Base-by-base conservation (phyloP, 2,113 vertebrate species). In the Prunella himalayana region DNA sequence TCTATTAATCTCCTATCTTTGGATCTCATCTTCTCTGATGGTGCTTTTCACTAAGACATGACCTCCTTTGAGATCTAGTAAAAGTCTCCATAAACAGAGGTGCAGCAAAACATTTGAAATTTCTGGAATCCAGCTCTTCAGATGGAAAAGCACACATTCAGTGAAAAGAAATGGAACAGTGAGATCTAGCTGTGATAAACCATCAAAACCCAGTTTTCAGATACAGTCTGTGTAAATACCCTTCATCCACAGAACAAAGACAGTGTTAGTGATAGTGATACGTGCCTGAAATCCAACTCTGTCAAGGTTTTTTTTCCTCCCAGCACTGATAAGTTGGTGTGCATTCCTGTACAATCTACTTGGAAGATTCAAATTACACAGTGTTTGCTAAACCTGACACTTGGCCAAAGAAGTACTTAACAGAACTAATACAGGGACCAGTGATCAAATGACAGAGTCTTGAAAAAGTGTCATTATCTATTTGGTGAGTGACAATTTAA, bases 371-470 rank as follows among this genome's bases (percentile, higher is more conserved):
- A 95, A 97, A 97, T 98, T 97, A 93, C 96, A 91, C 66, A 86
- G 85, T 97, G 96, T 97, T 97, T 97, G 95, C 83, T 96, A 86
- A 97, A 88, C 57, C 94, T 94, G 95, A 97, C 47, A 60, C 94
- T 97, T 96, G 91, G 95, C 95, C 97, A 97, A 94, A 96, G 96
- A 92, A 89, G 72, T 96, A 95, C 95, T 98, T 97, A 96, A 80
- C 50, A 93, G 75, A 90, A 76, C 91, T 95, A 97, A 88, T 31
- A 95, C 93, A 95, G 95, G 88, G 95, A 90, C 63, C 41, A 85
- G 60, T 15, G 92, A 98, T 97, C 96, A 98, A 97, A 97, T 97
- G 90, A 86, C 92, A 96, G 65, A 41, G 71, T 39, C 80, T 95
- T 91, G 90, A 77, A 92, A 92, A 95, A 97, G 93, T 94, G 92